Base-by-base conservation (phyloP, 1,140 invertebrate species). In the Drosophila parvula region DNA sequence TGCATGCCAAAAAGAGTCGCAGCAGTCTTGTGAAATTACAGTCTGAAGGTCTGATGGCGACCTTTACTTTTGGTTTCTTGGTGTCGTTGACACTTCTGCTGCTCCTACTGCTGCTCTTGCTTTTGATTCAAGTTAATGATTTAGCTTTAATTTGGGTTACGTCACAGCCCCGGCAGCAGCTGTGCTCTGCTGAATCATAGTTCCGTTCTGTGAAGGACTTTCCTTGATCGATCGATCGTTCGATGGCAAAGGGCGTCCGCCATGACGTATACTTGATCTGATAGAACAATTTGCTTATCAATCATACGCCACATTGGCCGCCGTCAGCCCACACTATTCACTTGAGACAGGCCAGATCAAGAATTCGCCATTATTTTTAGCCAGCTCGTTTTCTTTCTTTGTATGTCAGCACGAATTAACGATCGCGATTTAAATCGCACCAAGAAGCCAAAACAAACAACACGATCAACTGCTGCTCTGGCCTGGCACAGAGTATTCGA, bases 381-480 rank as follows among this genome's bases (percentile, higher is more conserved):
- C 64, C 62, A 75, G 11, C 51, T 64, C 27, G 38, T 34, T 74
- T 50, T 67, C 22, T 65, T 44, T 67, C 48, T 77, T 88, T 86
- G 63, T 88, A 53, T 88, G 76, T 83, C 83, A 89, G 79, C 83
- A 89, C 83, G 83, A 88, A 85, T 84, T 85, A 85, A 62, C 45
- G 58, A 69, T 62, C 70, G 60, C 55, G 75, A 69, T 78, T 80
- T 77, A 85, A 81, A 88, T 88, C 69, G 61, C 65, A 63, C 60
- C 78, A 63, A 67, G 62, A 73, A 62, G 61, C 78, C 56, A 80
- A 58, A 44, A 61, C 67, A 78, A 85, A 83, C 65, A 76, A 65
- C 60, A 75, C 64, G 63, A 79, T 22, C 71, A 55, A 43, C 22
- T 22, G 22, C 22, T 22, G 61, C 57, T 74, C 36, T 14, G 36